Percentiles rank a stretch among this genome's conserved stretches.
Evolutionary conservation across 2,113 vertebrate species (phyloP).

Genomic region (Vulpes ferrilata): DNA sequence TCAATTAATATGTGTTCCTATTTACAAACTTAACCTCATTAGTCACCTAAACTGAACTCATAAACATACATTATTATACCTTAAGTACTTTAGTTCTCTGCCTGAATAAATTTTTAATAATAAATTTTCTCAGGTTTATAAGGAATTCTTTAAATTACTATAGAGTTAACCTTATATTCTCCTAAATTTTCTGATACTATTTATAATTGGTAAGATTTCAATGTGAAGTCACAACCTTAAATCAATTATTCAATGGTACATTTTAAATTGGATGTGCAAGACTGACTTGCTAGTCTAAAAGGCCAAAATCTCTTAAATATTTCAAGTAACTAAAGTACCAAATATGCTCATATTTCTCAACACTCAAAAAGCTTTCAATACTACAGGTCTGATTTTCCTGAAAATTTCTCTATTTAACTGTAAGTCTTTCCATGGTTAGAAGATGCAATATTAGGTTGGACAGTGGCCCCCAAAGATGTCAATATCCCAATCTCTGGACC

Average conservation of each 20-base stretch:
- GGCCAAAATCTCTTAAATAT: neutral
- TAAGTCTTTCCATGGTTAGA: neutral
- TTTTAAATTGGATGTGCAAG: constrained; percentile 1
- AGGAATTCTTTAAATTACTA: constrained; percentile 11
- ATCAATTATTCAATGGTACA: neutral
- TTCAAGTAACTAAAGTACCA: neutral
- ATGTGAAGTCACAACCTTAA: constrained; percentile 16
- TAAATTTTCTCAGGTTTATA: neutral
- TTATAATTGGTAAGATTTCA: neutral
- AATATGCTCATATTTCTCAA: neutral
- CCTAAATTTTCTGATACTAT: neutral
- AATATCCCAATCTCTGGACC: neutral
- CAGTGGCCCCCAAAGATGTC: neutral
- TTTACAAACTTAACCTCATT: constrained; percentile 22
- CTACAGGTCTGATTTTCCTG: neutral
- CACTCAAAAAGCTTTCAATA: neutral
- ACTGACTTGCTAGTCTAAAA: neutral
- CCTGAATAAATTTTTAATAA: neutral
- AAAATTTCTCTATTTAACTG: neutral
- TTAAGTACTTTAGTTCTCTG: constrained; percentile 18
- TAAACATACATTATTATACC: neutral
- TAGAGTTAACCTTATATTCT: neutral
- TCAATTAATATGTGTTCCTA: neutral
- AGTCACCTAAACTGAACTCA: neutral
- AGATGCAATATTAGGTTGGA: neutral